Conservation (phyloP, 1,140 invertebrate species). For the Antheraea mylitta region DNA sequence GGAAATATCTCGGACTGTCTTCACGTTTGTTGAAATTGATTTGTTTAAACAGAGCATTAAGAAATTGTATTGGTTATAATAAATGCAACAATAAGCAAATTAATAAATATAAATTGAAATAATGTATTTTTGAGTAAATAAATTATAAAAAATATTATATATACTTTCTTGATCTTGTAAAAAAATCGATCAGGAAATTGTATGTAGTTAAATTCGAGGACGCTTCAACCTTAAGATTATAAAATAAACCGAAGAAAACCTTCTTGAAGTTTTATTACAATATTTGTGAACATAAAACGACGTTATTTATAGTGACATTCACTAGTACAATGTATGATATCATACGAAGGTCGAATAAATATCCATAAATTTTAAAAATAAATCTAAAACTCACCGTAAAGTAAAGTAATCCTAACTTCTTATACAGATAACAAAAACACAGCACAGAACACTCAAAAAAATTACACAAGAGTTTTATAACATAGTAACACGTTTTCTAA, state of each 20-base stretch:
- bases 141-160: no score
- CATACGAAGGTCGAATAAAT: constrained; percentile 27
- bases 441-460: constrained; percentile 19
- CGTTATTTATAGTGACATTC: constrained; percentile 1
- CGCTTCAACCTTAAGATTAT: no score
- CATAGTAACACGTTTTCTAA: constrained; percentile 22
- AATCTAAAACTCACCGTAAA: constrained; percentile 24
- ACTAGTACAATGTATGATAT: constrained; percentile 15
- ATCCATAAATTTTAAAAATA: constrained; percentile 21
- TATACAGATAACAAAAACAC: constrained; percentile 19
- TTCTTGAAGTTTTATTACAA: background rate
- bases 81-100: no score
- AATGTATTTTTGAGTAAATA: no score
- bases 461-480: constrained; percentile 42
- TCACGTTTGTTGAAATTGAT: no score
- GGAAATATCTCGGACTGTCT: no score
- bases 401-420: constrained; percentile 19
- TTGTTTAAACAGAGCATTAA: no score
- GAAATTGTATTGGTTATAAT: no score
- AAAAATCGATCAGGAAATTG: no score
- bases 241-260: background rate
- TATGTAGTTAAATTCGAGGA: no score
- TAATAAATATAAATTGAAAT: no score
- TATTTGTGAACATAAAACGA: background rate
- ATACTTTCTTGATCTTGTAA: no score